Percentiles rank a stretch among this genome's conserved stretches.
Conservation (phyloP, 2,113 vertebrate species). For the Ictidomys tridecemlineatus region DNA sequence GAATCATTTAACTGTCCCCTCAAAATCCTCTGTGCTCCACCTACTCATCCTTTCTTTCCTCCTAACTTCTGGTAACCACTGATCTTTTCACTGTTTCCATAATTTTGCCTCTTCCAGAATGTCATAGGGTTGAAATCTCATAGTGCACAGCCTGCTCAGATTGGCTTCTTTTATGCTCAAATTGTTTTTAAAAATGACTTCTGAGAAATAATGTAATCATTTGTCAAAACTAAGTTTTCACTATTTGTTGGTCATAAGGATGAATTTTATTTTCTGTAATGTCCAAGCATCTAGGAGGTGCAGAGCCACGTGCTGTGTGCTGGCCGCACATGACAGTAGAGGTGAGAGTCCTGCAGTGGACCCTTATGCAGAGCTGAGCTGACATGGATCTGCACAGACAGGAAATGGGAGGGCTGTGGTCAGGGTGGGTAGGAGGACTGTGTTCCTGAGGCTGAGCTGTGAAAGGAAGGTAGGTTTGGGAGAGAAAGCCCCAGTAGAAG, state of each 20-base stretch:
- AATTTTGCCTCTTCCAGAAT: neutral
- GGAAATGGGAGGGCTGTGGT: neutral
- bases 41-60: neutral
- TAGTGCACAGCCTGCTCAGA: neutral
- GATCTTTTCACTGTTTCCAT: neutral
- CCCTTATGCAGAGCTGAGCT: neutral
- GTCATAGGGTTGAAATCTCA: no score
- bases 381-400: neutral
- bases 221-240: neutral
- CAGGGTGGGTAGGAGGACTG: neutral
- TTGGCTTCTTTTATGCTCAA: neutral
- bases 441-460: no score
- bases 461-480: neutral
- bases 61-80: neutral
- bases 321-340: no score
- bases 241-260: neutral
- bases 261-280: neutral
- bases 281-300: neutral
- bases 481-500: neutral
- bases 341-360: rapidly evolving
- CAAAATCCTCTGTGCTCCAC: neutral
- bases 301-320: no score
- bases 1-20: neutral
- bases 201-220: neutral
- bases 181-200: neutral